Evolutionary conservation across 1,140 invertebrate genomes (phyloP).

Genomic region (Pissodes strobi): DNA sequence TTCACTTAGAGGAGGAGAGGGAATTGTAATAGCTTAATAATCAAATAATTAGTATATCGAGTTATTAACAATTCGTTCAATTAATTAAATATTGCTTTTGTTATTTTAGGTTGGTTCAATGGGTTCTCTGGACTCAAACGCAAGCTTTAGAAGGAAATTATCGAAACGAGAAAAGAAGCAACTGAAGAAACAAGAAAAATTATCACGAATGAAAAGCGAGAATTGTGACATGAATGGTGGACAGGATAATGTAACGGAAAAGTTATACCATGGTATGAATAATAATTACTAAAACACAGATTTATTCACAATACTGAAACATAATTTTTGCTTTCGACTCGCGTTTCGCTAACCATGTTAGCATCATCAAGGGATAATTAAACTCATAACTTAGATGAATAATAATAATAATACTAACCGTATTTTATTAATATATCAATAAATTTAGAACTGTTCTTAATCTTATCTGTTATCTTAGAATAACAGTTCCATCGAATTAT

Average conservation of each 20-base stretch:
- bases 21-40: too few relatives aligned
- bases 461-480: too few relatives aligned
- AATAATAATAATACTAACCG: too few relatives aligned
- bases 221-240: conserved; percentile 71
- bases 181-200: conserved; percentile 95
- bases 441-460: too few relatives aligned
- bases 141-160: conserved; percentile 84
- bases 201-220: conserved; percentile 80
- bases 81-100: conserved; percentile 35
- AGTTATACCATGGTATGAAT: conserved; percentile 80
- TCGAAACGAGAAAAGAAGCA: conserved; percentile 99
- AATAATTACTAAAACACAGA: background rate
- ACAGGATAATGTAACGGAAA: conserved; percentile 87
- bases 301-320: too few relatives aligned
- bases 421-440: too few relatives aligned
- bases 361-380: too few relatives aligned
- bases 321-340: too few relatives aligned
- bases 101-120: conserved; percentile 62
- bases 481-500: too few relatives aligned
- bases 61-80: background rate
- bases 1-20: too few relatives aligned
- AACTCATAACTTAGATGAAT: too few relatives aligned
- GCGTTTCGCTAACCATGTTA: too few relatives aligned
- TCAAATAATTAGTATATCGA: background rate
- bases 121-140: conserved; percentile 64